A percentile compares a stretch with the other conserved stretches of the same genome.
Evolutionary conservation across 2,113 vertebrate genomes (phyloP).

Genomic region (Pyxicephalus adspersus): DNA sequence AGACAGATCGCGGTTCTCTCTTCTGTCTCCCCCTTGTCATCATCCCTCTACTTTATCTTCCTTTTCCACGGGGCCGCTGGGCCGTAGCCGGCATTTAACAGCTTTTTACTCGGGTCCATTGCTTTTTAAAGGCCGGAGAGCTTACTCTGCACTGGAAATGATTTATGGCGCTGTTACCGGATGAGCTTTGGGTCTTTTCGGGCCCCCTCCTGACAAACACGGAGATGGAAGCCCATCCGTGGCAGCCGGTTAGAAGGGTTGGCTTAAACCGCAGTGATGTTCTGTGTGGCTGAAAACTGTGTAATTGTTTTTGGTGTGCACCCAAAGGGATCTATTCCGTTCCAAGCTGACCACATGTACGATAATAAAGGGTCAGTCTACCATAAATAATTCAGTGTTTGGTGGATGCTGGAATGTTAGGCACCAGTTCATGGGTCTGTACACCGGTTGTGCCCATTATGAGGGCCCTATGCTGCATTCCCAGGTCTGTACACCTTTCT

Average conservation of each 20-base stretch:
- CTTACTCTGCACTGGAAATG: slow-evolving; percentile 28
- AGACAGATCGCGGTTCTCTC: neutral
- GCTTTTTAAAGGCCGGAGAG: slow-evolving; percentile 24
- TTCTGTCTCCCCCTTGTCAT: neutral
- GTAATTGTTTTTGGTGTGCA: too few relatives aligned
- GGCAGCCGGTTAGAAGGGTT: slow-evolving; percentile 20
- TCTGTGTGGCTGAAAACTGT: neutral
- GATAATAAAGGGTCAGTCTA: too few relatives aligned
- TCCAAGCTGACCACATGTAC: too few relatives aligned
- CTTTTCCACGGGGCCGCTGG: slow-evolving; percentile 2
- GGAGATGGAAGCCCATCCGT: slow-evolving; percentile 22
- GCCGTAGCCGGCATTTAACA: slow-evolving; percentile 45
- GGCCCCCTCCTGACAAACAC: slow-evolving; percentile 27
- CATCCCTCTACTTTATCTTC: neutral
- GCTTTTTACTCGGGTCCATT: slow-evolving; percentile 24
- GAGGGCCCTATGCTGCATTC: too few relatives aligned
- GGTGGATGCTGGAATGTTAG: too few relatives aligned
- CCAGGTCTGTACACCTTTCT: too few relatives aligned
- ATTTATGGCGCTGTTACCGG: slow-evolving; percentile 35
- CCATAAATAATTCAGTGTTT: too few relatives aligned
- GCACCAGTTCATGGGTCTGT: too few relatives aligned
- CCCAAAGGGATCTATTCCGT: too few relatives aligned
- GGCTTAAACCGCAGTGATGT: neutral
- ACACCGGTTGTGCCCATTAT: too few relatives aligned
- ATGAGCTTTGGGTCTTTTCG: slow-evolving; percentile 2